These are phyloP conservation scores for Syrrhaptes paradoxus DNA, from an alignment of 2,113 vertebrate genomes.

Conservation along the genomic window DNA sequence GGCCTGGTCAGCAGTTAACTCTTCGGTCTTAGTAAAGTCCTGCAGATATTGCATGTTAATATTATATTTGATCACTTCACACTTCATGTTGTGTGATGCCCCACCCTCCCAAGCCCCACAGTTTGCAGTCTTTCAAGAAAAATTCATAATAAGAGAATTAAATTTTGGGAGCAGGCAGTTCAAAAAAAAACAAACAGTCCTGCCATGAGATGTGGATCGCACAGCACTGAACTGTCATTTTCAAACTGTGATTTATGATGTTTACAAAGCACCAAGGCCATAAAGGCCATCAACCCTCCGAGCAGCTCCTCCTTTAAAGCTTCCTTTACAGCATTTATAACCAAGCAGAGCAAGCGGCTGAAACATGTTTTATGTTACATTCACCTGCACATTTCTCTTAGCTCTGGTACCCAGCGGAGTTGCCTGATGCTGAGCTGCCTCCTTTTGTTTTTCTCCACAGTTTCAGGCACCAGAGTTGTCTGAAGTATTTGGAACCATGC, in stretches of 20 bases:
- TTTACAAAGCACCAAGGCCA: neutral
- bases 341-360: neutral
- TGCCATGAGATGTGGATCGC: neutral
- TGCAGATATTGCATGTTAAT: neutral
- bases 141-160: neutral
- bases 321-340: neutral
- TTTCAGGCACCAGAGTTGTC: neutral
- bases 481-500: neutral
- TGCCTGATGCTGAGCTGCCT: neutral
- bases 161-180: neutral
- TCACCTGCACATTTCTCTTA: neutral
- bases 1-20: neutral
- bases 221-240: neutral
- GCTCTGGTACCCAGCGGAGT: neutral
- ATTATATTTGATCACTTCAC: neutral
- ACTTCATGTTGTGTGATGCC: rapidly evolving
- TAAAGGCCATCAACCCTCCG: neutral
- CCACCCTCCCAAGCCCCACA: neutral
- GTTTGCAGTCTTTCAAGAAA: neutral
- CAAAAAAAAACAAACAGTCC: neutral
- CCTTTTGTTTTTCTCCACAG: neutral
- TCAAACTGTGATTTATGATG: neutral
- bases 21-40: neutral
- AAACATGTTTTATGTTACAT: neutral
- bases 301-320: neutral